A percentile compares a stretch with the other conserved stretches of the same genome.
Evolutionary conservation across 2,888 invertebrate genomes (phyloP).

Genomic region (Halocaridina rubra): DNA sequence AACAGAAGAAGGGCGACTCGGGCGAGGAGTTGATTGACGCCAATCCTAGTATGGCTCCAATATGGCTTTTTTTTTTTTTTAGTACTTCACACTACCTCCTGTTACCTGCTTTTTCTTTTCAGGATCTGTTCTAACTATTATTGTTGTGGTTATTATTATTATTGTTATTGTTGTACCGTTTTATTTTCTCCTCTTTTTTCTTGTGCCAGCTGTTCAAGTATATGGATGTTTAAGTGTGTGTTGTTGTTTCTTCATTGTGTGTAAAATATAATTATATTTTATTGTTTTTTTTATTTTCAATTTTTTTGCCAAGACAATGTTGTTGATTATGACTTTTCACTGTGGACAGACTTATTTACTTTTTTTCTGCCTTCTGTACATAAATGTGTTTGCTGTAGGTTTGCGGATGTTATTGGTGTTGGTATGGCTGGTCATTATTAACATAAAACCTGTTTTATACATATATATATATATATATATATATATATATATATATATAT

Average conservation of each 20-base stretch:
- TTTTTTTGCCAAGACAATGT: slow-evolving; percentile 50
- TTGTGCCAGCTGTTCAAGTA: slow-evolving; percentile 35
- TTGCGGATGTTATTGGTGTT: no score
- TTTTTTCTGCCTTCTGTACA: slow-evolving; percentile 32
- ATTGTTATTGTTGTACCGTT: no score
- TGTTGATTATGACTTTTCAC: slow-evolving; percentile 18
- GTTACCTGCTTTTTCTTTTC: slow-evolving; percentile 52
- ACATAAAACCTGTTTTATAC: no score
- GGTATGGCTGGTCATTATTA: no score
- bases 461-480: no score
- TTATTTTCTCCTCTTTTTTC: slow-evolving; percentile 41
- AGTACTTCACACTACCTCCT: slow-evolving; percentile 54
- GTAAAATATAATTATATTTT: slow-evolving; percentile 21
- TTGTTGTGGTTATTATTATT: no score
- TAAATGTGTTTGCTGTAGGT: no score
- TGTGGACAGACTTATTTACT: slow-evolving; percentile 27
- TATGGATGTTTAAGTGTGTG: slow-evolving; percentile 32
- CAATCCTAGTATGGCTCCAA: slow-evolving; percentile 56
- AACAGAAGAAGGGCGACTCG: slow-evolving; percentile 75
- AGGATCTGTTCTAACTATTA: slow-evolving; percentile 69
- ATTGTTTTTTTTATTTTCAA: slow-evolving; percentile 20
- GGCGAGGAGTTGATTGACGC: slow-evolving; percentile 64
- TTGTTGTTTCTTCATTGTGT: slow-evolving; percentile 24
- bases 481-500: no score
- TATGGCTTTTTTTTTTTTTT: no score